A percentile compares a stretch with the other conserved stretches of the same genome.
phyloP scores from a whole-genome alignment of 2,113 vertebrate genomes.

The Cyprichromis sp. region DNA sequence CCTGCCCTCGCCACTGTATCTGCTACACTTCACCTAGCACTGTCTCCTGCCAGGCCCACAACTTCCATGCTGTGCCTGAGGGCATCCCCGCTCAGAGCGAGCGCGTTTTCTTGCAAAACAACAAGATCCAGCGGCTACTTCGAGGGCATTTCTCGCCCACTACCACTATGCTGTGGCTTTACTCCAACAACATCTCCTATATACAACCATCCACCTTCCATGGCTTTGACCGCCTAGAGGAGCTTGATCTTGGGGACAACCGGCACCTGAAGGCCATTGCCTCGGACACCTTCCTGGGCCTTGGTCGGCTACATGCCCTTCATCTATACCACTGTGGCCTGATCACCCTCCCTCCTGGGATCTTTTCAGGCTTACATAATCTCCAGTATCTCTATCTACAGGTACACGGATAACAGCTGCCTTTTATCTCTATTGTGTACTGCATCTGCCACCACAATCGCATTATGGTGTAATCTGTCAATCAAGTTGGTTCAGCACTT shows the following conservation, averaged over 20 bases:
- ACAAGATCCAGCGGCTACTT: constrained; percentile 87
- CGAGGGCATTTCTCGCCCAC: constrained; percentile 90
- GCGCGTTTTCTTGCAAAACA: constrained; percentile 95
- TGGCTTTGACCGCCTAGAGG: constrained; percentile 88
- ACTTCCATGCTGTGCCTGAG: constrained; percentile 86
- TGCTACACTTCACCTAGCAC: constrained; percentile 96
- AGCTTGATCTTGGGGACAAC: constrained; percentile 97
- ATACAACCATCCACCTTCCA: constrained; percentile 90
- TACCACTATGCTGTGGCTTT: constrained; percentile 92
- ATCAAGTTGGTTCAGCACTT: constrained; percentile 35
- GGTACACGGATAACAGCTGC: constrained; percentile 44
- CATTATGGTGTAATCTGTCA: constrained; percentile 42
- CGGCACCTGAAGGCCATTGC: constrained; percentile 82
- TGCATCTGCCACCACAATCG: constrained; percentile 37
- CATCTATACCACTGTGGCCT: constrained; percentile 94
- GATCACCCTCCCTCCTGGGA: constrained; percentile 78
- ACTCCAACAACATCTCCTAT: constrained; percentile 96
- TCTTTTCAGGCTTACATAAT: constrained; percentile 86
- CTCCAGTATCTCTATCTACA: constrained; percentile 97
- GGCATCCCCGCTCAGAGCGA: constrained; percentile 91
- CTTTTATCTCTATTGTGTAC: constrained; percentile 25
- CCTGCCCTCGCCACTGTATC: constrained; percentile 89
- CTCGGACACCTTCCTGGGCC: constrained; percentile 88
- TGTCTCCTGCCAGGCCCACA: constrained; percentile 96
- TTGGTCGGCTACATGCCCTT: constrained; percentile 86